phyloP scores from a whole-genome alignment of 2,888 invertebrate genomes.

The Cheilosia scutellata region DNA sequence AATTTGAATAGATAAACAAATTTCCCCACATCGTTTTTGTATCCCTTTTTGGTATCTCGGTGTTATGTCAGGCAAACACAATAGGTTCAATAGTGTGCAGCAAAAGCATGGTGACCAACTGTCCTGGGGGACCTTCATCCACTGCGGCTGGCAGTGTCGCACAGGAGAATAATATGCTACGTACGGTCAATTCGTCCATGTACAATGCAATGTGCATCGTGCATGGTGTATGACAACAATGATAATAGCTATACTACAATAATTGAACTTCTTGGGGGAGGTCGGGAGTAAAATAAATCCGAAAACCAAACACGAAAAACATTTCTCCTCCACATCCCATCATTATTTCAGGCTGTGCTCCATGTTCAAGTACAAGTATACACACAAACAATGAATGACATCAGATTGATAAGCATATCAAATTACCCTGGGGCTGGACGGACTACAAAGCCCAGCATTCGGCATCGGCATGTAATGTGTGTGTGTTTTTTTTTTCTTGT shows the following conservation, averaged over 20 bases:
- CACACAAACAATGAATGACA: background rate
- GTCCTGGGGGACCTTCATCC: constrained; percentile 19
- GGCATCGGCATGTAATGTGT: constrained; percentile 24
- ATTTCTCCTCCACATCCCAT: background rate
- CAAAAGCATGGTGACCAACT: background rate
- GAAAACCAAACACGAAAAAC: constrained; percentile 39
- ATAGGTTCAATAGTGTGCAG: constrained; percentile 43
- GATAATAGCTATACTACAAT: constrained; percentile 14
- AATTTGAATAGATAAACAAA: constrained; percentile 74
- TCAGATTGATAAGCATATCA: constrained; percentile 50
- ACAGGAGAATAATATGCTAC: background rate
- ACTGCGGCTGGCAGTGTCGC: constrained; percentile 2
- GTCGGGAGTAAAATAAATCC: constrained; percentile 21
- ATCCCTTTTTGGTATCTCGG: constrained; percentile 28
- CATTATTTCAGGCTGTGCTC: background rate
- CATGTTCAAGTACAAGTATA: background rate
- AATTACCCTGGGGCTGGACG: constrained; percentile 28
- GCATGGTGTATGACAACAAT: constrained; percentile 23
- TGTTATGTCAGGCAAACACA: constrained; percentile 22
- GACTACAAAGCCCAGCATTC: constrained; percentile 29
- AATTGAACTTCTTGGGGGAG: constrained; percentile 34
- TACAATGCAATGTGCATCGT: background rate
- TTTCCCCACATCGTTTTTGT: constrained; percentile 30
- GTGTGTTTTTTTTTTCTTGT: background rate
- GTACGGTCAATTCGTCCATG: background rate